Conservation (phyloP, 2,113 vertebrate species). For the Pygoscelis antarcticus region DNA sequence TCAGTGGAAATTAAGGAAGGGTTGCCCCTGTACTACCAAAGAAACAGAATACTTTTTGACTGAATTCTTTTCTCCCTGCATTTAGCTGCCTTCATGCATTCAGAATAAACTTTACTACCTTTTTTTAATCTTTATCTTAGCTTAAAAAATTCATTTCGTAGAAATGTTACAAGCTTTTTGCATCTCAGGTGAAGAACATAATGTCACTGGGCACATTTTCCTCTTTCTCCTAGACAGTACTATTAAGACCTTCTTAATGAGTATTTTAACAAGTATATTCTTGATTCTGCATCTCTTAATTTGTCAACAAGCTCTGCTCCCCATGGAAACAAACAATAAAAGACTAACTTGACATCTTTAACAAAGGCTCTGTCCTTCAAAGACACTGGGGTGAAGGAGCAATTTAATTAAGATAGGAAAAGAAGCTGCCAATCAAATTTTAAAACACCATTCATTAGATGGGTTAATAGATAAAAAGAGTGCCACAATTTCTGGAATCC, state of each 20-base stretch:
- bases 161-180: not conserved
- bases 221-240: not conserved
- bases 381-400: conserved; percentile 43
- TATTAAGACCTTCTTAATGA: conserved; percentile 24
- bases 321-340: conserved; percentile 53
- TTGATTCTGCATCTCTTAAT: conserved; percentile 19
- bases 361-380: conserved; percentile 71
- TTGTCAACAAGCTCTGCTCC: conserved; percentile 28
- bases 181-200: not conserved
- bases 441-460: conserved; percentile 65
- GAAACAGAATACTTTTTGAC: not conserved
- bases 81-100: not conserved
- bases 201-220: not conserved
- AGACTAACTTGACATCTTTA: conserved; percentile 50
- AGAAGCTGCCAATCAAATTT: conserved; percentile 69
- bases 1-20: not conserved
- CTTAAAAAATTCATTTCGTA: not conserved
- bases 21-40: not conserved
- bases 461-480: conserved; percentile 47
- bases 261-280: conserved; percentile 35
- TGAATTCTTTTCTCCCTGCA: not conserved
- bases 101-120: not conserved
- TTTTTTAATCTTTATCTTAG: not conserved
- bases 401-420: conserved; percentile 74
- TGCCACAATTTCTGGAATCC: conserved; percentile 59